Base-by-base conservation (phyloP, 2,113 vertebrate species). In the Tachycineta bicolor region DNA sequence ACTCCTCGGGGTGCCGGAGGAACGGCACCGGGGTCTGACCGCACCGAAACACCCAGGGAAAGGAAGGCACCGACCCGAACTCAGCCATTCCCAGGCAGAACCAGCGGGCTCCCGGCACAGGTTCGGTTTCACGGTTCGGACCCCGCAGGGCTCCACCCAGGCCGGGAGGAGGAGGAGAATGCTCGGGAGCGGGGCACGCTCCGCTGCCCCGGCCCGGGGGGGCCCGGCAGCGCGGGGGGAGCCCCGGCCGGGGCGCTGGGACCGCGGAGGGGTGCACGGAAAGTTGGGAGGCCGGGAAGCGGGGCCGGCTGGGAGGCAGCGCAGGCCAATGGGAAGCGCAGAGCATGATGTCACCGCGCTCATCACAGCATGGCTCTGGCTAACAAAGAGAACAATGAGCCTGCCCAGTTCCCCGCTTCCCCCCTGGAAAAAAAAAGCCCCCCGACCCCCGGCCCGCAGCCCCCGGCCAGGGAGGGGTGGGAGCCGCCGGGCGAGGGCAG, bases 381-480 rank as follows among this genome's bases (percentile, higher is more conserved):
- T 99, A 99, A 99, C 99, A 99, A 99, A 99, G 99, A 97, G 99
- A 99, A 99, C 99, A 99, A 99, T 99, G 97, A 96, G 94, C 69
- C 85, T 93, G 94, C 95, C 95, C 90, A 89, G 87, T 81, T 90
- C 93, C 80, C 64, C 80, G 69, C 92, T 95, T 93, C 88, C 39
- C 68, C 63, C 86, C 49, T 31, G 14, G n/a, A 53, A 53, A 85
- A 68, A 41, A 47, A 41, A 47, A 20, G 46, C 37, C 67, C 89
- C 47, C 26, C 22, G 68, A 14, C 21, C 44, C 83, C 77, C 77
- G 5, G 5, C 31, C 46, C 9, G 24, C 74, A 87, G 76, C n/a
- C 83, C 83, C 37, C 1, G 47, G 23, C 43, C 53, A 2, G 9
- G 55, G 33, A 49, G 28, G 6, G 60, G 5, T 3, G 37, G 80